Conservation (phyloP, 1,140 invertebrate species). For the Trichonephila inaurata region DNA sequence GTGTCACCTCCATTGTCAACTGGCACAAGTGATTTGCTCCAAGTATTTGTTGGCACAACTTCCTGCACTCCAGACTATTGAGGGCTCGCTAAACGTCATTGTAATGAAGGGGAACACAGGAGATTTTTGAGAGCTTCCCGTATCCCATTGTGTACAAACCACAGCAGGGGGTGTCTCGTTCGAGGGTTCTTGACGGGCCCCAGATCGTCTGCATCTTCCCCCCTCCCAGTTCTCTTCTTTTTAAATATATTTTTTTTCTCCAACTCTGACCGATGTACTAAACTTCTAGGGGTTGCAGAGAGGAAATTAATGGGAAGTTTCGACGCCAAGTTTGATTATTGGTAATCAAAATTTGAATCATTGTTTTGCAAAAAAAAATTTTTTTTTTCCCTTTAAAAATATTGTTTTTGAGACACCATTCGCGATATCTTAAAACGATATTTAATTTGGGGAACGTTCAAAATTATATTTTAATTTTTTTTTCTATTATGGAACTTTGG, state of each 20-base stretch:
- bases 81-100: conserved; percentile 70
- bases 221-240: neutral
- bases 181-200: conserved; percentile 60
- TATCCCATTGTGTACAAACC: conserved; percentile 67
- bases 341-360: neutral
- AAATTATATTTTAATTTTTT: too few species aligned
- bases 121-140: conserved; percentile 47
- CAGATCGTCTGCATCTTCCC: conserved; percentile 55
- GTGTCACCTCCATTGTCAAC: conserved; percentile 65
- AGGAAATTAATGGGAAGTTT: neutral
- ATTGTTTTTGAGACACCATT: too few species aligned
- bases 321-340: neutral
- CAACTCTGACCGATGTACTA: neutral
- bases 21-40: conserved; percentile 69
- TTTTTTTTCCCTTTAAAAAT: too few species aligned
- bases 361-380: too few species aligned
- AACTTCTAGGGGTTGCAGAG: neutral
- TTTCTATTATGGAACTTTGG: too few species aligned
- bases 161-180: conserved; percentile 62
- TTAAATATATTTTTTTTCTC: neutral
- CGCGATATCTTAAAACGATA: too few species aligned
- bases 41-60: conserved; percentile 75
- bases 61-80: conserved; percentile 65
- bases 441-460: too few species aligned
- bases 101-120: conserved; percentile 31